Evolutionary conservation across 2,797 vertebrate species (phyloP).

Genomic region (Glossophaga mutica): DNA sequence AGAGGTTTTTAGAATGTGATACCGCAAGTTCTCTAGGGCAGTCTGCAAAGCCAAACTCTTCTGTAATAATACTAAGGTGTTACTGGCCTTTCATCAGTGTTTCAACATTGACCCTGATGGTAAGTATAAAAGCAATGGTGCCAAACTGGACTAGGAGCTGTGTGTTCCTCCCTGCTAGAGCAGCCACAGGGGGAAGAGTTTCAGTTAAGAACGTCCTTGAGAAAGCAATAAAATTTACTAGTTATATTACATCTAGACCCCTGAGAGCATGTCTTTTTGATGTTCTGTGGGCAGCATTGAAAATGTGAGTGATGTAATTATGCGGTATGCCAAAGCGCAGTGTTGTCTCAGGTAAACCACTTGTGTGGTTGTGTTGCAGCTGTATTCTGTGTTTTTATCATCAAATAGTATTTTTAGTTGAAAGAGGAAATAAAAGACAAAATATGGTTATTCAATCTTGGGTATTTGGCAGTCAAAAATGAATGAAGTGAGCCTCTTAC

Average conservation of each 20-base stretch:
- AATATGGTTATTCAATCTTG: not conserved
- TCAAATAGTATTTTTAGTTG: not conserved
- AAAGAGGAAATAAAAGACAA: not conserved
- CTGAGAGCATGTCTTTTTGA: not conserved
- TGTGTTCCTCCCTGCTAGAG: too few relatives aligned
- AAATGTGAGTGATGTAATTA: not conserved
- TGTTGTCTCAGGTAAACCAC: not conserved
- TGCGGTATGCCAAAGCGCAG: accelerated
- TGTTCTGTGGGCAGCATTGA: not conserved
- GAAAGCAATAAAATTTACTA: not conserved
- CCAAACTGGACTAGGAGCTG: not conserved
- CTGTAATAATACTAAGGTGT: not conserved
- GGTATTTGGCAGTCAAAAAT: not conserved
- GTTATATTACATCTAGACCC: not conserved
- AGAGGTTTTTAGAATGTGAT: not conserved
- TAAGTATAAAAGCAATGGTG: accelerated
- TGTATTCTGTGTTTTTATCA: not conserved
- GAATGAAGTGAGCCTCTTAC: not conserved
- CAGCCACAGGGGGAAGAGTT: accelerated
- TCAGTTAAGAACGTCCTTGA: not conserved
- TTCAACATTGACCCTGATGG: not conserved
- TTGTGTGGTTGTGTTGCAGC: not conserved
- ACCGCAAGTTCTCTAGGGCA: not conserved
- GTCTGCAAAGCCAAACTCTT: not conserved
- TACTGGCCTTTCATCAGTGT: not conserved